A percentile compares a stretch with the other conserved stretches of the same genome.
These are phyloP conservation scores for Eumeta japonica DNA, from an alignment of 1,140 invertebrate species.

Conservation along the genomic window DNA sequence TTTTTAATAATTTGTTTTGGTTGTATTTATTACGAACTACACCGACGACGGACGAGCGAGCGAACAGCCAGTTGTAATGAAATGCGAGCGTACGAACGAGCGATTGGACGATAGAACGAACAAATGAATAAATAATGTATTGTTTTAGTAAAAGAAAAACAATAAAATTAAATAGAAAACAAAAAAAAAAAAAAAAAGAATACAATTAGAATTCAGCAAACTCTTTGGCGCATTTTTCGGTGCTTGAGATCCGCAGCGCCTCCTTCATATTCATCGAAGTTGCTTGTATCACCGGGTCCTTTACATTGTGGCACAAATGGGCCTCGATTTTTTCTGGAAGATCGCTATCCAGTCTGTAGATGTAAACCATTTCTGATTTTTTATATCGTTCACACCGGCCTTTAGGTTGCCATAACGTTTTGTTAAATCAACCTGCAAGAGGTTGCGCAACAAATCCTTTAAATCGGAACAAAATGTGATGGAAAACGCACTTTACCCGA, in stretches of 20 bases:
- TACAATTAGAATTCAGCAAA: conserved; percentile 38
- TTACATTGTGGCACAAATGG: conserved; percentile 72
- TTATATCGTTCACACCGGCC: conserved; percentile 68
- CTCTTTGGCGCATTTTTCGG: conserved; percentile 27
- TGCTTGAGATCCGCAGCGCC: conserved; percentile 22
- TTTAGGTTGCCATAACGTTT: conserved; percentile 84
- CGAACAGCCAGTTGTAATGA: too few species aligned
- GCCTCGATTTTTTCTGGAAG: conserved; percentile 71
- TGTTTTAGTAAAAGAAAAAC: not conserved
- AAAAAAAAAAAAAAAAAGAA: not conserved
- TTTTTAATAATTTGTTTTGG: too few species aligned
- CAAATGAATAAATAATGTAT: not conserved
- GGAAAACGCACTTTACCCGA: conserved; percentile 67
- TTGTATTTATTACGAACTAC: too few species aligned
- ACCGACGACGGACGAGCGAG: too few species aligned
- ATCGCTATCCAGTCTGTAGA: conserved; percentile 77
- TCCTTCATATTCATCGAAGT: conserved; percentile 72
- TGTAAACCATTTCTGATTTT: conserved; percentile 67
- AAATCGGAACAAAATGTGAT: conserved; percentile 67
- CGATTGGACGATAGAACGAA: too few species aligned
- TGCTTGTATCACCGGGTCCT: conserved; percentile 68
- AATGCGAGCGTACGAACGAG: too few species aligned
- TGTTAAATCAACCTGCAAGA: conserved; percentile 79
- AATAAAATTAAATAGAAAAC: conserved; percentile 1
- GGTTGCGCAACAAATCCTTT: conserved; percentile 77